These are phyloP conservation scores for Mya arenaria DNA, from an alignment of 1,140 invertebrate species.

Conservation along the genomic window DNA sequence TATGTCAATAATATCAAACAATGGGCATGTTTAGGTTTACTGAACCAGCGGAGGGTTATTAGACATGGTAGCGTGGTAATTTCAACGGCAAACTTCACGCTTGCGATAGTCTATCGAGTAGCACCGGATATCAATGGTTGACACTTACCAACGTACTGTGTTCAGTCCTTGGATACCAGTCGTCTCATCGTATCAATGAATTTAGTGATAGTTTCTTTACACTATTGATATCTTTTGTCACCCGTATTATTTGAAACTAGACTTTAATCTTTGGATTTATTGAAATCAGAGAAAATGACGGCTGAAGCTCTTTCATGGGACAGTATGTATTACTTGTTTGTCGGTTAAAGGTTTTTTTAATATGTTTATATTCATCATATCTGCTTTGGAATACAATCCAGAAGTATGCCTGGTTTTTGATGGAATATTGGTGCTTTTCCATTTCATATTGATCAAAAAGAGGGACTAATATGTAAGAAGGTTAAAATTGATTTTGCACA, in stretches of 20 bases:
- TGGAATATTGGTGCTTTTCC: no score
- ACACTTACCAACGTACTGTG: constrained; percentile 47
- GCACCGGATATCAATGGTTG: constrained; percentile 48
- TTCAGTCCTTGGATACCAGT: constrained; percentile 36
- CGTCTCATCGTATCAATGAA: not conserved
- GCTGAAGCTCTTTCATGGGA: not conserved
- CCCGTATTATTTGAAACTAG: no score
- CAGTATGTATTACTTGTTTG: not conserved
- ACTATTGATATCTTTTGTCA: not conserved
- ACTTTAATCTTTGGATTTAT: not conserved
- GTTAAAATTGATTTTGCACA: no score
- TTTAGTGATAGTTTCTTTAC: not conserved
- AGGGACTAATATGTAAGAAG: no score
- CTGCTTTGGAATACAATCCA: no score
- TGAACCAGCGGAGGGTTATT: not conserved
- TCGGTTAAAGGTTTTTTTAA: no score
- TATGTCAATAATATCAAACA: not conserved
- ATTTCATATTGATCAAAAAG: no score
- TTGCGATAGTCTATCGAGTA: constrained; percentile 21
- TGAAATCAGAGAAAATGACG: not conserved
- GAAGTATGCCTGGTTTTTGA: no score
- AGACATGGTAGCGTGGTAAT: not conserved
- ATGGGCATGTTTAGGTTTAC: not conserved
- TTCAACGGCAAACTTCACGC: constrained; percentile 33
- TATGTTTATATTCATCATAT: no score